phyloP scores from a whole-genome alignment of 2,113 vertebrate species.

The Danio rerio region DNA sequence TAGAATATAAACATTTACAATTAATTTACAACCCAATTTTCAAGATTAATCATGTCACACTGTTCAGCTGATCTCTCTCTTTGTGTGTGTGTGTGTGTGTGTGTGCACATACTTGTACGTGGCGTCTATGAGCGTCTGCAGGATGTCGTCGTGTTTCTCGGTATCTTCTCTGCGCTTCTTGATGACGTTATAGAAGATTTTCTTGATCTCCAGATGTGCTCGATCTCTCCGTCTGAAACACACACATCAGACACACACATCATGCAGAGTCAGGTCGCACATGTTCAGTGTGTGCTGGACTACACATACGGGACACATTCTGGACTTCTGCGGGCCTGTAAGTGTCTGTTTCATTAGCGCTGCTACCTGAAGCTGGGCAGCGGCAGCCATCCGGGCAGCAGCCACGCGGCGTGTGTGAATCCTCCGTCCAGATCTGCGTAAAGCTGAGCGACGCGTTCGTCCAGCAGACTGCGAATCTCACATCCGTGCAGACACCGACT shows the following conservation, averaged over 20 bases:
- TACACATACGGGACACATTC: too few species aligned
- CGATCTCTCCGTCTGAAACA: slow-evolving; percentile 84
- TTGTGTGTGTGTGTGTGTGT: not conserved
- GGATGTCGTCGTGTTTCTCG: slow-evolving; percentile 87
- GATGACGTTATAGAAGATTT: slow-evolving; percentile 92
- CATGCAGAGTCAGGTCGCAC: too few species aligned
- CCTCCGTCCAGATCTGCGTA: slow-evolving; percentile 95
- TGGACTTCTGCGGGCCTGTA: too few species aligned
- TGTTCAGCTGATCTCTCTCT: too few species aligned
- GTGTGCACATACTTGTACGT: slow-evolving; percentile 86
- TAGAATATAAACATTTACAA: not conserved
- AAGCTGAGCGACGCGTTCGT: slow-evolving; percentile 89
- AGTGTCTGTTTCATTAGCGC: too few species aligned
- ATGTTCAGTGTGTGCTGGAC: too few species aligned
- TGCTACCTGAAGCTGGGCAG: slow-evolving; percentile 89
- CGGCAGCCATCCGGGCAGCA: slow-evolving; percentile 93
- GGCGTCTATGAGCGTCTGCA: slow-evolving; percentile 93
- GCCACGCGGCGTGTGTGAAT: slow-evolving; percentile 93
- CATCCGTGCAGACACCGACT: slow-evolving; percentile 94
- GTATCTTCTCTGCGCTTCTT: slow-evolving; percentile 85
- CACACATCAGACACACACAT: not conserved
- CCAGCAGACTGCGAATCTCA: slow-evolving; percentile 88
- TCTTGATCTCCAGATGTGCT: slow-evolving; percentile 91
- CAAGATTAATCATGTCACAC: too few species aligned
- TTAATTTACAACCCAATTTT: too few species aligned